Conservation (phyloP, 2,113 vertebrate species). For the Zosterops borbonicus region DNA sequence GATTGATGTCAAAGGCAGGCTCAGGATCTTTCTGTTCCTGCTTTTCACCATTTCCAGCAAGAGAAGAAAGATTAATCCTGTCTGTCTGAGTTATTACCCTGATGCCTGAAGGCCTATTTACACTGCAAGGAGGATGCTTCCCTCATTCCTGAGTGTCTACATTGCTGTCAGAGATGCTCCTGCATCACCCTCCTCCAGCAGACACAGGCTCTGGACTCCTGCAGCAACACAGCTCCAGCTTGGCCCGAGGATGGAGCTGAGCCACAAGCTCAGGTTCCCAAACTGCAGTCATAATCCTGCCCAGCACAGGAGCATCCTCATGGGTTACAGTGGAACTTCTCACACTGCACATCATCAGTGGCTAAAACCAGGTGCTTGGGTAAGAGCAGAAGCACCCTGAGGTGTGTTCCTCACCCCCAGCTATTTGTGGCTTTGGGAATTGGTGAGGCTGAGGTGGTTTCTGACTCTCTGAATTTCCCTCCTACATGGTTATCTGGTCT, state of each 20-base stretch:
- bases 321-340: background rate
- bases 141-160: background rate
- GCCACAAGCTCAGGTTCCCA: background rate
- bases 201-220: background rate
- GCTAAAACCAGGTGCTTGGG: background rate
- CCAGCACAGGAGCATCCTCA: background rate
- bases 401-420: background rate
- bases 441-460: background rate
- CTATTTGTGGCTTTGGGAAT: background rate
- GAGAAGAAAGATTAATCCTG: constrained; percentile 2
- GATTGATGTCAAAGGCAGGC: background rate
- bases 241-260: background rate
- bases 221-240: background rate
- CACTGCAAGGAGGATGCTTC: background rate
- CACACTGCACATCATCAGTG: fast-evolving
- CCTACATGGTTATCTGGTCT: fast-evolving
- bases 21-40: background rate
- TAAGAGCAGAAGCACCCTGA: background rate
- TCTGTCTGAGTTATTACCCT: constrained; percentile 1
- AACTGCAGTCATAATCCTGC: fast-evolving
- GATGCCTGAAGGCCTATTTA: background rate
- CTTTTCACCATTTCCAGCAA: background rate
- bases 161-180: background rate
- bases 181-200: background rate
- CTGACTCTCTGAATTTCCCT: background rate